Base-by-base conservation (phyloP, 1,140 invertebrate species). In the Scaptomyza montana region DNA sequence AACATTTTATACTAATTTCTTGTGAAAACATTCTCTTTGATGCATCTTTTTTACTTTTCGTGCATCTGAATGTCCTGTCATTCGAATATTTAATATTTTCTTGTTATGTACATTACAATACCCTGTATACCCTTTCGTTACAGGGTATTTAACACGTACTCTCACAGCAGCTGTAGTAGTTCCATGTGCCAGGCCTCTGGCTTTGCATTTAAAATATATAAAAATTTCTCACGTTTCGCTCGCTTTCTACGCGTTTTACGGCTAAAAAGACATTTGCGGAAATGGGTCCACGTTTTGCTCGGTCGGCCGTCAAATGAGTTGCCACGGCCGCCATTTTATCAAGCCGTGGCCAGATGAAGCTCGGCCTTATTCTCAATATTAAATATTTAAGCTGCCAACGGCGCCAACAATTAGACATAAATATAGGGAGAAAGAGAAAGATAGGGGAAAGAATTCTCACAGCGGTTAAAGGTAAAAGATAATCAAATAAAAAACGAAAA, bases 161-260 rank as follows among this genome's bases (percentile, higher is more conserved):
- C 28, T 36, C 33, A 36, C 33, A 36, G 13, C 41, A 28, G 36
- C 61, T 33, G 30, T 33, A 33, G 21, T 19, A 36, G 63, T 54
- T 36, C 12, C 56, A 65, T 63, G 41, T 71, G 33, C 41, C 25
- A 16, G 72, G 59, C 56, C 61, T 19, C 25, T 19, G 28, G 5
- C 30, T 46, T 69, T 74, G 36, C 77, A 71, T 86, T 74, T 66
- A 80, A 86, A 86, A 85, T 80, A 77, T 86, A 85, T 80, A 77
- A 80, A 43, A n/a, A 86, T 86, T 78, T 71, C 65, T 64, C 74
- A 85, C 77, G 59, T 65, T 80, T 68, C 59, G 71, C 60, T 74
- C 7, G 33, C 33, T 59, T 60, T 55, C 54, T 47, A 49, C 12
- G 67, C 59, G 33, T 55, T 9, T 6, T 36, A 36, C 33, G 64